Base-by-base conservation (phyloP, 2,888 invertebrate species). In the Leptinotarsa tumamoca region DNA sequence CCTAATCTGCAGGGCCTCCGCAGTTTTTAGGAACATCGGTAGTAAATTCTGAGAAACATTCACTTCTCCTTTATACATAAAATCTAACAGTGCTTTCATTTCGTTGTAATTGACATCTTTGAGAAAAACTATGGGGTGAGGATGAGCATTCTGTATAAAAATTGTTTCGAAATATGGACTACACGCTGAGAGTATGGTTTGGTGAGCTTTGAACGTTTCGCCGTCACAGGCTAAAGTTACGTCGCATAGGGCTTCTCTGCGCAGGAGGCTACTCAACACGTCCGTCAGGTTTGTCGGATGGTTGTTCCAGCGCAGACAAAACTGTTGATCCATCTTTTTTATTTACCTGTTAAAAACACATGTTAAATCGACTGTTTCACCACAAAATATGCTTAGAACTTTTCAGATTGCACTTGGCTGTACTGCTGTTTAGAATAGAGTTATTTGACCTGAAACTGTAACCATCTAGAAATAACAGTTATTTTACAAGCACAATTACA, bases 251-350 rank as follows among this genome's bases (percentile, higher is more conserved):
- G 95, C 95, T 90, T 96, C 96, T 88, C 96, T 92, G 89, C 95
- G 94, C 86, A 96, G 91, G 87, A 96, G 92, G 88, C 95, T 95
- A 87, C 94, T 95, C 86, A 96, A 92, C 87, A 96, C 96, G 90
- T 96, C 96, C 88, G 96, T 96, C 90, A 96, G 91, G 91, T 96
- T 96, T 90, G 92, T 94, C 88, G 95, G 95, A 91, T 96, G 96
- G 91, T 96, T 96, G 92, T 96, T 96, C 96, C 96, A 96, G 92
- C 96, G 94, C 89, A 96, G 93, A 91, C 96, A 96, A 91, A 96
- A 96, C 92, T 96, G 96, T 92, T 96, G 96, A 92, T 94, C 86
- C 86, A 86, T 86, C 77, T 79, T 81, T 73, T 76, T 73, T 80
- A 81, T 81, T 81, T 80, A 81, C 80, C 81, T 81, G 77, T 74